Percentiles rank a stretch among this genome's conserved stretches.
Evolutionary conservation across 2,888 invertebrate genomes (phyloP).

Genomic region (Nemurella pictetii): DNA sequence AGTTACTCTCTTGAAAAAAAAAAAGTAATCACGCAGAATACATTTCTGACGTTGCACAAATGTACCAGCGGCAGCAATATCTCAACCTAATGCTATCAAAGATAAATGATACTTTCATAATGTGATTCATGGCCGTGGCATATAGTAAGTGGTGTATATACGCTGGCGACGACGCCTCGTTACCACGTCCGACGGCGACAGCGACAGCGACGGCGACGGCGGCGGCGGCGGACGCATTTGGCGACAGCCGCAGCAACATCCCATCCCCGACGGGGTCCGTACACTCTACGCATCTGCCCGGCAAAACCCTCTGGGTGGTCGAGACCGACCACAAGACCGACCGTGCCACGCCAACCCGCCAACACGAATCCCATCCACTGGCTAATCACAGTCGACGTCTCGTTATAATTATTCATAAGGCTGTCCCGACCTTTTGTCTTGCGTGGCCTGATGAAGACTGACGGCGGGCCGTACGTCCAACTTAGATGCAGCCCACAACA

Average conservation of each 20-base stretch:
- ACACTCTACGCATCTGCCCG: not conserved
- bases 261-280: not conserved
- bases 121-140: too few relatives aligned
- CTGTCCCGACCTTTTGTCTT: not conserved
- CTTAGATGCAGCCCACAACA: not conserved
- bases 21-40: not conserved
- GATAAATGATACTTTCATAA: not conserved
- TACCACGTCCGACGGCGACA: too few relatives aligned
- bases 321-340: too few relatives aligned
- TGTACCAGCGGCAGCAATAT: not conserved
- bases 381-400: not conserved
- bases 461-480: not conserved
- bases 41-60: not conserved
- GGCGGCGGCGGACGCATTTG: not conserved
- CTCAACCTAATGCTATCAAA: too few relatives aligned
- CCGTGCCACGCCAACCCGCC: not conserved
- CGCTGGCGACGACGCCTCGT: not conserved
- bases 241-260: not conserved
- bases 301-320: not conserved
- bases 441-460: not conserved
- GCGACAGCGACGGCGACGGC: not conserved
- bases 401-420: slow-evolving; percentile 14
- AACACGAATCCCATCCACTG: not conserved
- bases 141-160: not conserved
- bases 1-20: not conserved